Evolutionary conservation across 2,888 invertebrate genomes (phyloP), one percentile per base, ranked within the genome.

Genomic region (Eristalis arbustorum): DNA sequence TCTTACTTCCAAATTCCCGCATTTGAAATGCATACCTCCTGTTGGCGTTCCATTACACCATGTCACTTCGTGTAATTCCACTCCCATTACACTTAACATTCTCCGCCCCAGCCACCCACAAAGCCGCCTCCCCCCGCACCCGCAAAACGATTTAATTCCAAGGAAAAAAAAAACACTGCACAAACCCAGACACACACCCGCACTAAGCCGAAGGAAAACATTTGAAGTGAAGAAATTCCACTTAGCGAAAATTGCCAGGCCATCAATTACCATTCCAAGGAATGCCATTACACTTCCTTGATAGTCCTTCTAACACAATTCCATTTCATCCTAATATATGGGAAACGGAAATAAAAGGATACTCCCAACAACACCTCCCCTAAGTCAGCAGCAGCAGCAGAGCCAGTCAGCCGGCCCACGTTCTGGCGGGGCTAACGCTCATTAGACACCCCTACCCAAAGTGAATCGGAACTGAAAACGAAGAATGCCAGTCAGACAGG

Each of bases 201-300:
- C 22, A 76, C 18, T n/a, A 76, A 68, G 61, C n/a, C 22, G 22
- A 76, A 68, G 56, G 67, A 77, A 64, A 57, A 40, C 77, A 76
- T 78, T 82, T 71, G 78, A 87, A 87, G 87, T 87, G 87, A 79
- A 79, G 83, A 87, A 87, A 87, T 87, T 79, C 87, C 79, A 87
- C 87, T 87, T 87, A 83, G 66, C 67, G 63, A 72, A 79, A 87
- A 87, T 78, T 78, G 83, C 87, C 67, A 83, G 78, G 40, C 83
- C 83, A 87, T 87, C 87, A 87, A 87, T 87, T 87, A 78, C 83
- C 74, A 83, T 79, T 83, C 68, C 69, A 34, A 72, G 78, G 67
- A 87, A 75, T 63, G 83, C 75, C 59, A 83, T 83, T 66, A 77
- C 82, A 85, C 73, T 82, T 82, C 82, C 85, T 66, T 81, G 84